Percentiles rank a stretch among this genome's conserved stretches.
These are phyloP conservation scores for Pipistrellus nathusii DNA, from an alignment of 2,797 vertebrate genomes.

Conservation along the genomic window DNA sequence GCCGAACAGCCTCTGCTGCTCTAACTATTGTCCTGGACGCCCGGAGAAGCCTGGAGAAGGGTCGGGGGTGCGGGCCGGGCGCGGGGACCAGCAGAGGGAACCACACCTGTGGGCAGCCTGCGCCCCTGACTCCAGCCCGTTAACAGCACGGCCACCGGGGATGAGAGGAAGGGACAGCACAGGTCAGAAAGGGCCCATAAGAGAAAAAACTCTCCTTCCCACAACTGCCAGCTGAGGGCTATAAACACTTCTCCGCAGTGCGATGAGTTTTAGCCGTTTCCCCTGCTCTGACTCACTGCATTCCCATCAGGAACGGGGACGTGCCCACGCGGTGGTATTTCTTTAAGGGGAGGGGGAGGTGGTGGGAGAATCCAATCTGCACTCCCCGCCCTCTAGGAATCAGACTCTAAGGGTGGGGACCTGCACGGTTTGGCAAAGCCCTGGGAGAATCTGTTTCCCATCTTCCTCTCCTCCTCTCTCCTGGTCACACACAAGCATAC, in stretches of 20 bases:
- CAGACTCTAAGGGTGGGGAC: neutral
- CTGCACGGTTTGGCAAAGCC: neutral
- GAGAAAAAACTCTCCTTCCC: constrained; percentile 28
- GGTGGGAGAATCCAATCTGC: neutral
- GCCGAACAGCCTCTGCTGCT: constrained; percentile 85
- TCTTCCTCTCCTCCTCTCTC: neutral
- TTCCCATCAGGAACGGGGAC: neutral
- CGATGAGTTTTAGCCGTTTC: neutral
- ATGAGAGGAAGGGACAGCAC: neutral
- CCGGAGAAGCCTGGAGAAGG: constrained; percentile 35
- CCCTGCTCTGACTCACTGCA: neutral
- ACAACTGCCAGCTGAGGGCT: neutral
- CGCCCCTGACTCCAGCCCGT: rapidly evolving
- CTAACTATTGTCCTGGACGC: constrained; percentile 71
- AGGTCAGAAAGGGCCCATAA: neutral
- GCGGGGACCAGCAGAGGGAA: neutral
- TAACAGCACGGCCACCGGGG: neutral
- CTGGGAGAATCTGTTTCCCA: constrained; percentile 12
- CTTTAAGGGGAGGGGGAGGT: neutral
- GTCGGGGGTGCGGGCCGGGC: neutral
- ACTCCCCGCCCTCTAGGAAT: neutral
- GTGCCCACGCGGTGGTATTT: neutral
- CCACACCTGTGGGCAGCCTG: neutral
- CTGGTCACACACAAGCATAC: neutral
- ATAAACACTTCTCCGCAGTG: neutral